These are phyloP conservation scores for Holothuria scabra DNA, from an alignment of 53 echinoderm and acorn worm genomes.

Conservation along the genomic window DNA sequence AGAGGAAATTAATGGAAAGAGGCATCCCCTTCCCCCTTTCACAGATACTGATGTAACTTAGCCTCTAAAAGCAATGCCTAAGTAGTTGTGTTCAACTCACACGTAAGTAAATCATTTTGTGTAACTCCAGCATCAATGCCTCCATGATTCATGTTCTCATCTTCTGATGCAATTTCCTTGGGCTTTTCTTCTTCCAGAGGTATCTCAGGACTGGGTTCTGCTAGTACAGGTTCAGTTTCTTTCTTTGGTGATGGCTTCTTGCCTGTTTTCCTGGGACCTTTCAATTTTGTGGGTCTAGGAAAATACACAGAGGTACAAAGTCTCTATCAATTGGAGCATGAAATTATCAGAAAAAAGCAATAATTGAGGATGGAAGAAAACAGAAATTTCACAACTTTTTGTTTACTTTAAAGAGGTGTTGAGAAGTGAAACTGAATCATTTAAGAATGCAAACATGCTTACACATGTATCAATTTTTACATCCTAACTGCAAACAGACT, in stretches of 20 bases:
- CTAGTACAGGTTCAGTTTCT: not conserved
- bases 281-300: slow-evolving; percentile 42
- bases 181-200: not conserved
- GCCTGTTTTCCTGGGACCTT: slow-evolving; percentile 25
- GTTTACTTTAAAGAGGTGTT: no score
- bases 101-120: not conserved
- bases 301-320: not conserved
- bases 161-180: not conserved
- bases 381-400: no score
- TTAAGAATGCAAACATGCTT: no score
- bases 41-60: no score
- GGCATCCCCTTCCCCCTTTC: no score
- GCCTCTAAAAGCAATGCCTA: not conserved
- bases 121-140: not conserved
- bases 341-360: no score
- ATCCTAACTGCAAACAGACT: no score
- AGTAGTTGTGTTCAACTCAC: not conserved
- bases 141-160: slow-evolving; percentile 14
- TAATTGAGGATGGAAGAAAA: no score
- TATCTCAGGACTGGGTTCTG: not conserved
- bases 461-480: no score
- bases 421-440: no score
- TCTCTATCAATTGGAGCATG: no score
- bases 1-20: no score
- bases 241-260: slow-evolving; percentile 48